phyloP scores from a whole-genome alignment of 2,113 vertebrate genomes.

The Silurus asotus region DNA sequence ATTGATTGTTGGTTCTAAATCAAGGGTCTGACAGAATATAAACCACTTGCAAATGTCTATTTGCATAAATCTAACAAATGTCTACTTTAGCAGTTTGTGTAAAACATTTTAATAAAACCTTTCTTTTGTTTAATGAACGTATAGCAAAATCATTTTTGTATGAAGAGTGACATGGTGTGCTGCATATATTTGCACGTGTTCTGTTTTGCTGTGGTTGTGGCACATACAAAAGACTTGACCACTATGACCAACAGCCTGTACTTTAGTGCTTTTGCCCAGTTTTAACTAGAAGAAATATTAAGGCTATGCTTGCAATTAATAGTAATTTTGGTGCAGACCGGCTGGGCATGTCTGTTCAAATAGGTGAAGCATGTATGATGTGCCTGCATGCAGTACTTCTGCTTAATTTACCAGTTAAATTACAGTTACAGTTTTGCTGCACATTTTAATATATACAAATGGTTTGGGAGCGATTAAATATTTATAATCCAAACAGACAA shows the following conservation, averaged over 20 bases:
- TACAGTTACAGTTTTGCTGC: too few relatives aligned
- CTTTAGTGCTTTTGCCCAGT: background rate
- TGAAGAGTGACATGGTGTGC: background rate
- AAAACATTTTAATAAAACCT: background rate
- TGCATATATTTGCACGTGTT: background rate
- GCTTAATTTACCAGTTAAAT: too few relatives aligned
- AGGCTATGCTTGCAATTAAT: background rate
- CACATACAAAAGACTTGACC: background rate
- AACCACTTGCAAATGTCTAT: background rate
- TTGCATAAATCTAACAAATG: background rate
- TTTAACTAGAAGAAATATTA: background rate
- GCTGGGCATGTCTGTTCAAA: background rate
- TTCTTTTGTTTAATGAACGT: background rate
- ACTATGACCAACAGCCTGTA: background rate
- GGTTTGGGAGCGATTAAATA: background rate
- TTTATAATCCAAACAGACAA: background rate
- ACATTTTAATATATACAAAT: too few relatives aligned
- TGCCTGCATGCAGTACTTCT: background rate
- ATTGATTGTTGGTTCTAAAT: background rate
- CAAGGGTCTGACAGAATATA: background rate
- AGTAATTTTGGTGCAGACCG: background rate
- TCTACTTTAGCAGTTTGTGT: background rate
- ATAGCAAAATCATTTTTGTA: background rate
- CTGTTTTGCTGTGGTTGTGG: background rate
- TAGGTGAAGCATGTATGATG: too few relatives aligned